phyloP scores from a whole-genome alignment of 1,140 invertebrate species.

The Propsilocerus akamusi region DNA sequence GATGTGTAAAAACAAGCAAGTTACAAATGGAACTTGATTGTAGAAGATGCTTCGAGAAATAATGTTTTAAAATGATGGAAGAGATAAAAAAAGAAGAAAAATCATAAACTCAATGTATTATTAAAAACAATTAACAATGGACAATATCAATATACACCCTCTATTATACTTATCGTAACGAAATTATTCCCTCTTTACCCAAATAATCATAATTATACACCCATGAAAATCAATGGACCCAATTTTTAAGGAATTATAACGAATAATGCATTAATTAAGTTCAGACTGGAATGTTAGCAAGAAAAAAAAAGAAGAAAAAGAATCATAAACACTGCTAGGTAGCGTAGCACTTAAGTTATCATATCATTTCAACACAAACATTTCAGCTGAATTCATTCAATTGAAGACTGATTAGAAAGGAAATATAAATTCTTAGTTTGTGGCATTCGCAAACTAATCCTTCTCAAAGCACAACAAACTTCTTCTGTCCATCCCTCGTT shows the following conservation, averaged over 20 bases:
- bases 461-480: no score
- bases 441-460: no score
- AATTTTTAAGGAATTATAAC: background rate
- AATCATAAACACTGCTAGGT: no score
- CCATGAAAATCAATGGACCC: background rate
- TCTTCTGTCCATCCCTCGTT: no score
- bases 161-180: background rate
- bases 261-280: background rate
- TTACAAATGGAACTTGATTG: no score
- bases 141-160: slow-evolving; percentile 1
- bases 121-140: slow-evolving; percentile 1
- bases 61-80: no score
- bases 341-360: background rate
- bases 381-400: slow-evolving; percentile 1
- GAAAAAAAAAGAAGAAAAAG: background rate
- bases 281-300: background rate
- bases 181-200: background rate
- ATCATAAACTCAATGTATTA: background rate
- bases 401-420: background rate
- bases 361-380: no score
- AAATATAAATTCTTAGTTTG: background rate
- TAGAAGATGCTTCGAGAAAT: no score
- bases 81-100: no score
- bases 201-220: background rate
- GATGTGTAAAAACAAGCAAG: no score